Evolutionary conservation across 2,113 vertebrate genomes (phyloP).

Genomic region (Coptodon bakossiorum): DNA sequence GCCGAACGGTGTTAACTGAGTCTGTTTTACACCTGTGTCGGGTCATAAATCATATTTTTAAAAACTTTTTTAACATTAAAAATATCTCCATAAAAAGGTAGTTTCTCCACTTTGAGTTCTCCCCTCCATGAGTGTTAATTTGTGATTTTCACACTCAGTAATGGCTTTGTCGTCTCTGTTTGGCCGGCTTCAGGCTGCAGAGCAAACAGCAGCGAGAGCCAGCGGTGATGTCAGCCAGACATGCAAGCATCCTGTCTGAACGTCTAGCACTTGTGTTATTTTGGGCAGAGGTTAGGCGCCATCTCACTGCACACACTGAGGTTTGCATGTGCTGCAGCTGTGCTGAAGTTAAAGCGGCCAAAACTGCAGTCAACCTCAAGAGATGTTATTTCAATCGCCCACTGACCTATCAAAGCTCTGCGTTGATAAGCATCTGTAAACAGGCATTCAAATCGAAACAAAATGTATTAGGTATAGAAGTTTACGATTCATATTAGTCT

Average conservation of each 20-base stretch:
- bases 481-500: accelerated
- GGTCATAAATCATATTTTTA: accelerated
- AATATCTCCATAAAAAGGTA: not conserved
- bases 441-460: not conserved
- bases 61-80: not conserved
- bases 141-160: not conserved
- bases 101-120: not conserved
- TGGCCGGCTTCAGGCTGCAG: slow-evolving; percentile 23
- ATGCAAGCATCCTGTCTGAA: slow-evolving; percentile 32
- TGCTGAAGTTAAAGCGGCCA: not conserved
- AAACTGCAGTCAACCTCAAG: not conserved
- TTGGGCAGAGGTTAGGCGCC: slow-evolving; percentile 28
- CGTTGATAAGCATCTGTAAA: not conserved
- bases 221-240: slow-evolving; percentile 56
- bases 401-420: not conserved
- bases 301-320: not conserved
- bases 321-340: slow-evolving; percentile 9
- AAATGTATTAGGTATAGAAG: not conserved
- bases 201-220: slow-evolving; percentile 52
- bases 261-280: slow-evolving; percentile 54
- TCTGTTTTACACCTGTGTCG: not conserved
- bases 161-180: slow-evolving; percentile 12
- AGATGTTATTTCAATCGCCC: not conserved
- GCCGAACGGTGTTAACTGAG: accelerated
- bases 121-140: not conserved